Evolutionary conservation across 2,797 vertebrate species (phyloP), one percentile per base, ranked within the genome.

Genomic region (Darevskia mixta): DNA sequence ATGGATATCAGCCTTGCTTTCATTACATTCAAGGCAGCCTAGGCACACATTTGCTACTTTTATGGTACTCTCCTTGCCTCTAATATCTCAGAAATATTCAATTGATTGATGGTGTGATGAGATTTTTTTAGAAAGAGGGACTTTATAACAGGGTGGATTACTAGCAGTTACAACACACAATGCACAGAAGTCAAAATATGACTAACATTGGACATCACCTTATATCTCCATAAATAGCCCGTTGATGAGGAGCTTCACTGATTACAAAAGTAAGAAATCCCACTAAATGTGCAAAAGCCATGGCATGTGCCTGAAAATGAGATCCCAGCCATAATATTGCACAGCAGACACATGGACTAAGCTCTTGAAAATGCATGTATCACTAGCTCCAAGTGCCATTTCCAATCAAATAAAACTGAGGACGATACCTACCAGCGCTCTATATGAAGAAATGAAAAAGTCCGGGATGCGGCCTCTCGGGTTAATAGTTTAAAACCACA

Each of bases 401-500:
- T 55, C 13, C 3, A 23, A 79, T 41, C 61, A 69, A 79, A 79
- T 89, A 85, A 27, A 64, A 38, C 17, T 58, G 10, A 66, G 66
- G 86, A 82, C 18, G 8, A 79, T 35, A 93, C 96, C 95, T 96
- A 99, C 99, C 99, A 99, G 95, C 98, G 98, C 94, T 99, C 98
- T 88, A 97, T 93, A 58, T 99, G 99, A 71, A 99, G 98, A 86
- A 96, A 97, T 86, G 98, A 98, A 96, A 99, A 99, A 3, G 98
- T 99, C 94, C 93, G 95, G 72, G 95, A 95, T 0, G 99, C 99
- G 79, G 99, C 99, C 94, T 98, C 97, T 32, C 98, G 98, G 25
- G 98, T 99, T 83, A 99, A 97, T 89, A 99, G 97, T 95, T 99
- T 99, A 96, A 99, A 99, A 83, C 99, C 98, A 0, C 99, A 99